Evolutionary conservation across 2,888 invertebrate genomes (phyloP).

Genomic region (Lucinisca nassula): DNA sequence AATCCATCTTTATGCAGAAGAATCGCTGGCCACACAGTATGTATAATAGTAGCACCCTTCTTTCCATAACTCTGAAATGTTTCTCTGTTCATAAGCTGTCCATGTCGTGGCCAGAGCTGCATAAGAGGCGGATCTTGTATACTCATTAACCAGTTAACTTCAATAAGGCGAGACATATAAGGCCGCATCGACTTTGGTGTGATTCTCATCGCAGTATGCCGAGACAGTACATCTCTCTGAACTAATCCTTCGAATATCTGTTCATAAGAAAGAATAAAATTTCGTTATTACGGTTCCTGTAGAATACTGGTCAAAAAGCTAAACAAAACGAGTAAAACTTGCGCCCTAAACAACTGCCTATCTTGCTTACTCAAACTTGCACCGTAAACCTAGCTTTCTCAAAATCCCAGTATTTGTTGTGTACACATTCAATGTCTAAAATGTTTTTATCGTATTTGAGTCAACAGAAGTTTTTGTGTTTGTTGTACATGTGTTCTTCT

Average conservation of each 20-base stretch:
- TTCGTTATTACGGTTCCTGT: too few species aligned
- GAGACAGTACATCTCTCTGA: constrained; percentile 49
- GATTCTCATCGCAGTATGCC: constrained; percentile 42
- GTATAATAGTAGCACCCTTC: constrained; percentile 63
- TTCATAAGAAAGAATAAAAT: not conserved
- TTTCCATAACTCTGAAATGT: constrained; percentile 53
- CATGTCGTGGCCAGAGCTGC: constrained; percentile 61
- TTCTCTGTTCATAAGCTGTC: constrained; percentile 67
- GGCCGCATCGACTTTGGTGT: constrained; percentile 59
- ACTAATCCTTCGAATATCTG: constrained; percentile 61
- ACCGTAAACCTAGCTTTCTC: too few species aligned
- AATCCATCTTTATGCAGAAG: constrained; percentile 56
- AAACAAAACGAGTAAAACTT: too few species aligned
- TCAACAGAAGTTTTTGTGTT: too few species aligned
- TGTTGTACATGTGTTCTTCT: too few species aligned
- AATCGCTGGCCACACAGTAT: constrained; percentile 67
- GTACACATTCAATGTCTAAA: too few species aligned
- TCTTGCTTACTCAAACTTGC: too few species aligned
- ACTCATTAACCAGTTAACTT: constrained; percentile 62
- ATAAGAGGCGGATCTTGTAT: constrained; percentile 53
- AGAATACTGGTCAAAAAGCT: too few species aligned
- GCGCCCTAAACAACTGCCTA: too few species aligned
- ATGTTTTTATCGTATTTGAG: too few species aligned
- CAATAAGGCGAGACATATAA: constrained; percentile 59
- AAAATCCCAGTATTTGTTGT: too few species aligned